Percentiles rank a stretch among this genome's conserved stretches.
Evolutionary conservation across 2,888 invertebrate species (phyloP).

Genomic region (Xanthorhoe designata): DNA sequence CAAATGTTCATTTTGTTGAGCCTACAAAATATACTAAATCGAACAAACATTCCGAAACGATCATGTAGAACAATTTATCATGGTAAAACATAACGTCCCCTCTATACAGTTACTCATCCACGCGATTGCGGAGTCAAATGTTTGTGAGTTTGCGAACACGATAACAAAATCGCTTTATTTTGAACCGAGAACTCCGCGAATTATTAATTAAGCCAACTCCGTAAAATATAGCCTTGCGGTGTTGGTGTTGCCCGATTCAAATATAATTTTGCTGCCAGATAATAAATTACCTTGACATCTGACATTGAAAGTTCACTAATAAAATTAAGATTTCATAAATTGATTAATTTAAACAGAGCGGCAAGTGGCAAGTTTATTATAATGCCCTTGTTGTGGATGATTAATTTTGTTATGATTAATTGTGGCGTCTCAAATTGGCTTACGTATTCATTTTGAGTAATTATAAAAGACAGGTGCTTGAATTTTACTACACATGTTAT

Average conservation of each 20-base stretch:
- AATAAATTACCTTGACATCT: conserved; percentile 61
- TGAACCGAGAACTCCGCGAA: conserved; percentile 53
- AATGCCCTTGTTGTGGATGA: conserved; percentile 39
- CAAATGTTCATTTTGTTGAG: neutral
- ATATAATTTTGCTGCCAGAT: conserved; percentile 52
- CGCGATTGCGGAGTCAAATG: conserved; percentile 55
- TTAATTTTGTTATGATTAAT: conserved; percentile 51
- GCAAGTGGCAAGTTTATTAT: conserved; percentile 50
- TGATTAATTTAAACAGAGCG: conserved; percentile 42
- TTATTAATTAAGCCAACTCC: conserved; percentile 64
- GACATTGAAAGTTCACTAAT: conserved; percentile 46
- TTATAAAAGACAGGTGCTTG: neutral
- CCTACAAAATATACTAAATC: neutral
- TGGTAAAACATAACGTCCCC: conserved; percentile 17
- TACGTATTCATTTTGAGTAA: neutral
- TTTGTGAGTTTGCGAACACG: conserved; percentile 62
- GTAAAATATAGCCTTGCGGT: conserved; percentile 50
- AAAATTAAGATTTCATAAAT: conserved; percentile 44
- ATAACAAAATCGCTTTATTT: conserved; percentile 69
- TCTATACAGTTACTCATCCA: conserved; percentile 34
- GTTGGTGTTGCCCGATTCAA: conserved; percentile 44
- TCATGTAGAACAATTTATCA: conserved; percentile 16
- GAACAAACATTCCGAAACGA: conserved; percentile 1
- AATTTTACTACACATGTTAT: neutral
- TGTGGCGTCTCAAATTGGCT: conserved; percentile 1